Conservation (phyloP, 2,888 invertebrate species). For the Mamestra brassicae region DNA sequence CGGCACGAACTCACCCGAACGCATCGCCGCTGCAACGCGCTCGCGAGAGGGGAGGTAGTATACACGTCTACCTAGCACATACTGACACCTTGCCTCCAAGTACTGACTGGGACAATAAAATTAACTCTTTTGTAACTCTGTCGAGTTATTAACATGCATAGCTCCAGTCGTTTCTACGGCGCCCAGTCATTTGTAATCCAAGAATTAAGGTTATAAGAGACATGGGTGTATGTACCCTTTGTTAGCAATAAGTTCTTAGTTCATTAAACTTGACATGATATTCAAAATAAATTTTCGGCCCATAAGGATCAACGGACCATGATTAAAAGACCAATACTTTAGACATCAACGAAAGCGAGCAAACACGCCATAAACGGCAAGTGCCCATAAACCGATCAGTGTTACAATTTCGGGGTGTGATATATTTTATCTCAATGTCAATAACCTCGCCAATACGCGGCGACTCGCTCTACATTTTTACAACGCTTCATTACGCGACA, state of each 20-base stretch:
- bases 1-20: conserved; percentile 72
- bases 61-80: conserved; percentile 44
- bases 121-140: conserved; percentile 41
- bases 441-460: conserved; percentile 76
- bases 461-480: conserved; percentile 75
- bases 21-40: conserved; percentile 70
- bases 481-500: conserved; percentile 70
- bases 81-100: conserved; percentile 48
- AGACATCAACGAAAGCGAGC: conserved; percentile 13
- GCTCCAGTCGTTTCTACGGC: conserved; percentile 16
- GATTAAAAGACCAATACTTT: conserved; percentile 4
- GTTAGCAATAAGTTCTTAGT: too few relatives aligned
- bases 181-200: conserved; percentile 21
- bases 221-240: neutral
- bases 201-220: conserved; percentile 4
- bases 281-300: neutral
- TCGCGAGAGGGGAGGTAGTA: conserved; percentile 59
- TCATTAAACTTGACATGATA: conserved; percentile 5
- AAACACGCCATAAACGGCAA: conserved; percentile 16
- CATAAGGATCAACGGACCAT: neutral
- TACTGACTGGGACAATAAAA: conserved; percentile 30
- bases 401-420: conserved; percentile 63
- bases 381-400: conserved; percentile 50
- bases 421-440: conserved; percentile 80
- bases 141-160: conserved; percentile 3